Evolutionary conservation across 2,797 vertebrate species (phyloP), one percentile per base, ranked within the genome.

Genomic region (Halcyon leucocephala): DNA sequence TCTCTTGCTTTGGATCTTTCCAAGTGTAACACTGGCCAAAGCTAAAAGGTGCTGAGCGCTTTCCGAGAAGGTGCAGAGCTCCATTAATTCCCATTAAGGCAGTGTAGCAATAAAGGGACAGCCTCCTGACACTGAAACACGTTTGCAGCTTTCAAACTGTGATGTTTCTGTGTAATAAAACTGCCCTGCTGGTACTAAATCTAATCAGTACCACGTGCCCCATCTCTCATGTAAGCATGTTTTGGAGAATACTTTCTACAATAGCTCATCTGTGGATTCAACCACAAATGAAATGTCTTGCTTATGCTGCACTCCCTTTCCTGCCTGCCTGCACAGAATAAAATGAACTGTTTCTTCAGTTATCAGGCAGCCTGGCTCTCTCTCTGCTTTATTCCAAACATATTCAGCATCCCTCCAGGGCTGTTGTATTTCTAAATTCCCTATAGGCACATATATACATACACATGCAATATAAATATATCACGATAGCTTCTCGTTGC

Each of bases 161-260:
- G 49, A 74, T 14, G 33, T 78, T 91, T 72, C 58, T 93, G 91
- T 92, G 92, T 37, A 54, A 94, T 84, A 94, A 95, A 96, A 97
- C 74, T 95, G 95, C 95, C 91, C 95, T 95, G 89, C 89, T 97
- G 90, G 96, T 97, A 90, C 95, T 96, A 61, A 87, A 96, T 94
- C 91, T 97, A 98, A 98, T 97, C 93, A 97, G 93, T 93, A 97
- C 95, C 97, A 97, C 89, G 95, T 98, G 95, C 91, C 94, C 78
- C 95, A 83, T 84, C 64, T 82, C 94, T 79, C 90, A 77, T 90
- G 83, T 93, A 98, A 97, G 97, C 93, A 95, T 97, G 96, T 95
- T 94, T 95, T 93, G 92, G 91, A 82, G 95, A 95, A 97, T 97
- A 94, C 82, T 98, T 98, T 97, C 95, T 98, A 95, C 85, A 97